Base-by-base conservation (phyloP, 2,113 vertebrate species). In the Rhinogobius similis region DNA sequence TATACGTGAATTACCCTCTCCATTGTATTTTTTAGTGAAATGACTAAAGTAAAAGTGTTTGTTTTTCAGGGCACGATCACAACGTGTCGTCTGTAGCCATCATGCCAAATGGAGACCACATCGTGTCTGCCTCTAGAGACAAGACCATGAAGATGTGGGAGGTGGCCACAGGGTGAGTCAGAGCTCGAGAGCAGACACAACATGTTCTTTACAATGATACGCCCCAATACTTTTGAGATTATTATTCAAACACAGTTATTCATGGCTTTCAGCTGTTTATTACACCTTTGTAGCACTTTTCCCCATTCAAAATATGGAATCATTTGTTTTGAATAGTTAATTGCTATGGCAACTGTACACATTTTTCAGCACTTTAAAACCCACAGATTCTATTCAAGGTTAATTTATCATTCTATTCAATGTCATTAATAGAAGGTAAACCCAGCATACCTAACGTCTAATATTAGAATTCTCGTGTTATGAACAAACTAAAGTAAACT, bases 121-220 rank as follows among this genome's bases (percentile, higher is more conserved):
- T 99, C 94, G 95, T 99, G 77, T 99, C 98, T 84, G 98, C 96
- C 80, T 99, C 98, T 83, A 96, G 98, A 94, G 98, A 99, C 93
- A 99, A 98, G 94, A 98, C 96, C 91, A 99, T 99, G 84, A 99
- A 99, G 93, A 98, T 99, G 97, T 99, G 98, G 98, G 97, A 99
- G 90, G 96, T 99, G 77, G 96, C 98, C 64, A 99, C 98, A 94
- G 98, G 98, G 98, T 99, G 90, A 95, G 96, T 92, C 13, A n/a
- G 10, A 16, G 53, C 27, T 32, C 27, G 48, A 24, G 39, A 10
- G 11, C 39, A 11, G 9, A 12, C 10, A 3, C 46, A 50, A 50
- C 20, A n/a, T 50, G 20, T n/a, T n/a, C 1, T 21, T 50, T 50
- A 21, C 20, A 50, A 18, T 50, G 46, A n/a, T 21, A n/a, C n/a